A percentile compares a stretch with the other conserved stretches of the same genome.
These are phyloP conservation scores for Ciconia stormi DNA, from an alignment of 2,113 vertebrate genomes.

Conservation along the genomic window DNA sequence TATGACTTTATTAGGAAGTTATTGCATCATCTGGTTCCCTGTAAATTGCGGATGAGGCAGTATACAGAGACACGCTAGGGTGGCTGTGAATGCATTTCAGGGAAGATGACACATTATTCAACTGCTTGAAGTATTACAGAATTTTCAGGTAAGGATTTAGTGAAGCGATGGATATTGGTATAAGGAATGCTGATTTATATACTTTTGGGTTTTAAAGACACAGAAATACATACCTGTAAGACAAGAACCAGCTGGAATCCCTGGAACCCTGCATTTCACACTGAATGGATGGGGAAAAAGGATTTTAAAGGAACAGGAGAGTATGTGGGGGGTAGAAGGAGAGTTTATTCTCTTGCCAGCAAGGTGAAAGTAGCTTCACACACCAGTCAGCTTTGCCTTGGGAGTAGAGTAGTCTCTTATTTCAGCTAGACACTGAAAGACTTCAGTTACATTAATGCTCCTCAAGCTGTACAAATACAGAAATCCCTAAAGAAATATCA, in stretches of 20 bases:
- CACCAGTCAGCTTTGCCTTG: not conserved
- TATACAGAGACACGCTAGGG: not conserved
- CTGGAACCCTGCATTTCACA: not conserved
- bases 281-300: not conserved
- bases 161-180: not conserved
- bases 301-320: not conserved
- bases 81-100: not conserved
- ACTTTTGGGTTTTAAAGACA: not conserved
- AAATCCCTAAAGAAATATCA: constrained; percentile 29
- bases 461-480: constrained; percentile 26
- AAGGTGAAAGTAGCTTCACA: not conserved
- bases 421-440: not conserved
- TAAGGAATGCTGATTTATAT: not conserved
- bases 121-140: not conserved
- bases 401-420: not conserved
- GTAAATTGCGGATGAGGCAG: not conserved
- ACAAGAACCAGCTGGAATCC: not conserved
- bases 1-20: not conserved
- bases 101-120: not conserved
- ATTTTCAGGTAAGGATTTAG: not conserved
- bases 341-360: not conserved
- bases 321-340: not conserved
- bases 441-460: not conserved
- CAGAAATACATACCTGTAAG: not conserved
- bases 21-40: not conserved